Conservation (phyloP, 2,888 invertebrate genomes). For the Dryococelus australis region DNA sequence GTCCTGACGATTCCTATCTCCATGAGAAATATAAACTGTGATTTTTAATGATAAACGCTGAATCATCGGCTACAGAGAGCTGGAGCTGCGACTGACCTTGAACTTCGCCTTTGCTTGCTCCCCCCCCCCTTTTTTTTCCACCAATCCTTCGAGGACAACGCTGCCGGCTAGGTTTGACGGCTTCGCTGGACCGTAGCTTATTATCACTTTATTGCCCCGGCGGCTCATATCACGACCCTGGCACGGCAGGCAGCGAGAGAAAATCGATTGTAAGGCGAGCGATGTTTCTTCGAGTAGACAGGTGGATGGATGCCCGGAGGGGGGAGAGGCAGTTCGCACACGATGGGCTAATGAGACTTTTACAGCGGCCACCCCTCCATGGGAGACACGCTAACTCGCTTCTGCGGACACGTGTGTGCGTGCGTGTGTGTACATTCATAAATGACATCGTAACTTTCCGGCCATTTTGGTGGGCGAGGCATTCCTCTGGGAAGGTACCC, state of each 20-base stretch:
- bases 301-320: neutral
- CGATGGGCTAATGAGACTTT: neutral
- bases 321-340: neutral
- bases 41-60: no score
- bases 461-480: neutral
- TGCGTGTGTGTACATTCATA: neutral
- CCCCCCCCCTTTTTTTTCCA: no score
- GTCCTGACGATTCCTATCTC: no score
- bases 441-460: neutral
- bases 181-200: slow-evolving; percentile 1
- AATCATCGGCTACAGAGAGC: no score
- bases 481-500: neutral
- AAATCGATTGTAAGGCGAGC: neutral
- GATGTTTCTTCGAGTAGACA: neutral
- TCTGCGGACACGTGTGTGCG: neutral
- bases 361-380: neutral
- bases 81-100: neutral
- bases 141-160: no score
- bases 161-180: neutral
- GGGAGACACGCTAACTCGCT: neutral
- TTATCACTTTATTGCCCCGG: neutral
- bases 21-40: no score
- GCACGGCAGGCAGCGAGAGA: neutral
- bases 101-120: neutral
- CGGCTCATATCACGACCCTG: neutral